Evolutionary conservation across 2,888 invertebrate genomes (phyloP), one percentile per base, ranked within the genome.

Genomic region (Chaetoderma sp.): DNA sequence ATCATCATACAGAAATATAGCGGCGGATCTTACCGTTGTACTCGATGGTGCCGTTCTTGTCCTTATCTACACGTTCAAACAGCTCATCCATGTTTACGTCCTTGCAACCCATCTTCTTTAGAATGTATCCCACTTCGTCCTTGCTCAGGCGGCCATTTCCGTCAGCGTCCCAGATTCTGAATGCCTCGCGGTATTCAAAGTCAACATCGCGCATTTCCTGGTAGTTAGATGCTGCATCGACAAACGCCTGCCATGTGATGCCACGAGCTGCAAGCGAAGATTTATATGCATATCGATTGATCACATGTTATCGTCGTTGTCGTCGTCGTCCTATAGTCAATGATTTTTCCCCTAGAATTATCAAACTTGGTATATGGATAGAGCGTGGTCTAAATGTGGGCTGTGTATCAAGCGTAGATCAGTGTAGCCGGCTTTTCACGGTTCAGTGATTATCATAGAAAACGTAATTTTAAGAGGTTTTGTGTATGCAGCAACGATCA

Each of bases 21-120:
- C n/a, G n/a, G n/a, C n/a, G n/a, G n/a, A n/a, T 47, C 49, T 49
- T 49, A 49, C 49, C 49, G 18, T 23, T 23, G 49, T 49, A 49
- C 23, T 49, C 49, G 6, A 49, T 49, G 2, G 49, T 49, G 18
- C 49, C 49, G 6, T 49, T 49, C n/a, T 49, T 49, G 23, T 49
- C 49, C 13, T 21, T 27, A 49, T 49, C 49, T 4, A 27, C 49
- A 13, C 21, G 23, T 21, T 49, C 27, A 6, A 49, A 49, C 23
- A 49, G 49, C 2, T 21, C 49, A 3, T 13, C n/a, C 3, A 49
- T 27, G 23, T 49, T 27, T 25, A 49, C 49, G 16, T 49, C 16
- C 16, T 25, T 27, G 13, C 21, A 10, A 16, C 49, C 13, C 49
- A 49, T 16, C 23, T 49, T 49, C 49, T 49, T 8, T 16, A 49